phyloP scores from a whole-genome alignment of 2,797 vertebrate species.

The Gastrophryne carolinensis region DNA sequence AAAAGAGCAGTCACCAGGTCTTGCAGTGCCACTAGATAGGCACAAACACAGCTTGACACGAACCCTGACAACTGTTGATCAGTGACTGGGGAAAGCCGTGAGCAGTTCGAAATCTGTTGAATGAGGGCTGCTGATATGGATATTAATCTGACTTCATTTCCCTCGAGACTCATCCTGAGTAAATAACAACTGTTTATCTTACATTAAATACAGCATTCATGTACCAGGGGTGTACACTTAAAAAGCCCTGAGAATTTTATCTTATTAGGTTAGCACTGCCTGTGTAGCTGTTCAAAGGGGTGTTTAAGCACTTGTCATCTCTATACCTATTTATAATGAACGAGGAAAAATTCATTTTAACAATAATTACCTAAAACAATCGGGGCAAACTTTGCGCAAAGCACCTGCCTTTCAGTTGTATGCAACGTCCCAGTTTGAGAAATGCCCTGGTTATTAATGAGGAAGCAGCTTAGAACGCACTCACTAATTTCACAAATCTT shows the following conservation, averaged over 20 bases:
- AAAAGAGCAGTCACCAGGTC: conserved; percentile 56
- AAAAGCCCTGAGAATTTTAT: conserved; percentile 64
- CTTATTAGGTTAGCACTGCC: conserved; percentile 66
- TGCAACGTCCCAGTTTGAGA: neutral
- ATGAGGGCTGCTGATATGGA: conserved; percentile 59
- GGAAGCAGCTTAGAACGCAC: neutral
- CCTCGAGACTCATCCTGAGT: conserved; percentile 57
- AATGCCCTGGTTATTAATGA: neutral
- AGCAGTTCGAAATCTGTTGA: conserved; percentile 59
- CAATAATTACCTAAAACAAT: conserved; percentile 30
- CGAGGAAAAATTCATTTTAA: conserved; percentile 32
- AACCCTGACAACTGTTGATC: conserved; percentile 64
- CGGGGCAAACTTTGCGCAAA: conserved; percentile 24
- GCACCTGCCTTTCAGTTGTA: conserved; percentile 23
- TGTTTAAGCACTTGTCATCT: conserved; percentile 53
- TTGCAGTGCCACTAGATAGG: conserved; percentile 60
- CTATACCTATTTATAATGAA: conserved; percentile 18
- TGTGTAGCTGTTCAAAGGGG: conserved; percentile 68
- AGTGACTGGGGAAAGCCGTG: conserved; percentile 55
- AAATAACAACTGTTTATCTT: conserved; percentile 60
- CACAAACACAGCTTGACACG: conserved; percentile 59
- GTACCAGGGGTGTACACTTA: conserved; percentile 55
- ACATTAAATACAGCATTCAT: conserved; percentile 47
- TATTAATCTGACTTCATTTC: conserved; percentile 63
- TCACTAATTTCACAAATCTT: too few relatives aligned